Evolutionary conservation across 2,113 vertebrate genomes (phyloP).

Genomic region (Chunga burmeisteri): DNA sequence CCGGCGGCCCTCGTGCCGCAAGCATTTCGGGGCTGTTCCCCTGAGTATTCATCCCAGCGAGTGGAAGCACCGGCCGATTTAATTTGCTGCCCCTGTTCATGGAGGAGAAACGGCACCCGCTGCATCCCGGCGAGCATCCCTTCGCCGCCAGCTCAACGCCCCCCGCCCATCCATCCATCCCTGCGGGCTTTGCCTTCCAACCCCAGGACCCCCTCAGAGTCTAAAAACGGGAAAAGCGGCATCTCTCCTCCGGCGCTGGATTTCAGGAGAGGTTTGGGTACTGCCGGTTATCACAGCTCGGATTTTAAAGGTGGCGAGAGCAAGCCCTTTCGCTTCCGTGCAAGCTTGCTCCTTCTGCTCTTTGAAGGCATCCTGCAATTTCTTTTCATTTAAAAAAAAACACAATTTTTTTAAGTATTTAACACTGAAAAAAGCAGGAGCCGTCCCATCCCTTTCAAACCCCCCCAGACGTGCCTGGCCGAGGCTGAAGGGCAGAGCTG

Average conservation of each 20-base stretch:
- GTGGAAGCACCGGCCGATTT: neutral
- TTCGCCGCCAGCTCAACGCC: neutral
- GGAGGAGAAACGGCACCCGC: rapidly evolving
- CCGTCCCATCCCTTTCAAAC: neutral
- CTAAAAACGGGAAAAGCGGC: neutral
- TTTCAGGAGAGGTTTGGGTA: neutral
- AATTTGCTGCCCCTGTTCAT: rapidly evolving
- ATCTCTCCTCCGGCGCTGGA: neutral
- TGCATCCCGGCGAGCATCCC: neutral
- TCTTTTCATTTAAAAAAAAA: neutral
- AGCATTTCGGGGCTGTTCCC: neutral
- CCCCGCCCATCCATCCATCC: neutral
- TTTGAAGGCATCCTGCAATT: neutral
- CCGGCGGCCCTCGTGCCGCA: neutral
- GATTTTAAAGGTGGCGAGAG: neutral
- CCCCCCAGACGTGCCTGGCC: neutral
- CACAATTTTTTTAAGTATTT: rapidly evolving
- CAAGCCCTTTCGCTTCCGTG: neutral
- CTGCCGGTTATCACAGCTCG: rapidly evolving
- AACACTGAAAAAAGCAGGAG: neutral
- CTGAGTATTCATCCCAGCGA: neutral
- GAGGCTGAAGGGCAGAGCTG: neutral
- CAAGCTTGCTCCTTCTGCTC: neutral
- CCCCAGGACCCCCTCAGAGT: rapidly evolving
- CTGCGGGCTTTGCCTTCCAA: neutral